A percentile compares a stretch with the other conserved stretches of the same genome.
phyloP scores from a whole-genome alignment of 2,797 vertebrate species.

The Poecilia velifera region DNA sequence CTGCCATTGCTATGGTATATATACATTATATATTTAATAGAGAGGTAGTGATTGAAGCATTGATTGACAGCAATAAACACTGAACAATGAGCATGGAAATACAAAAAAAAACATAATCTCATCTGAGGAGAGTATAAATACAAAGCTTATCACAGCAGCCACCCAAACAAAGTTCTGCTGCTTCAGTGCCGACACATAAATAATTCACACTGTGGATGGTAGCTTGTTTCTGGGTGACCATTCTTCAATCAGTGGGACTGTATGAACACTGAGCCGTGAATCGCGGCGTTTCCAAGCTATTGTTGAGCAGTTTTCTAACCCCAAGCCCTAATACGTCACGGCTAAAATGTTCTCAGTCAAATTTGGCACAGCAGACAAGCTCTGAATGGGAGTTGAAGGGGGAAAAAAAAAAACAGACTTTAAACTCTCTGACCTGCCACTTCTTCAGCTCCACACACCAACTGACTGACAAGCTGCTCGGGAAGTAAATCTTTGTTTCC shows the following conservation, averaged over 20 bases:
- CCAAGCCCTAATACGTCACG: constrained; percentile 28
- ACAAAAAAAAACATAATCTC: constrained; percentile 34
- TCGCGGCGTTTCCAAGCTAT: constrained; percentile 38
- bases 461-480: constrained; percentile 65
- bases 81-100: constrained; percentile 50
- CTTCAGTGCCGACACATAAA: constrained; percentile 39
- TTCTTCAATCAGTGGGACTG: constrained; percentile 29
- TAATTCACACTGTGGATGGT: constrained; percentile 46
- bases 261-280: constrained; percentile 31
- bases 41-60: constrained; percentile 81
- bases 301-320: constrained; percentile 32
- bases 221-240: constrained; percentile 26
- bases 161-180: constrained; percentile 43
- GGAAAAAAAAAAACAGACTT: constrained; percentile 19
- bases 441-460: constrained; percentile 47
- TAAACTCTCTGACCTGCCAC: constrained; percentile 53
- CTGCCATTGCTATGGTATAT: constrained; percentile 67
- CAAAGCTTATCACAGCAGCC: constrained; percentile 61
- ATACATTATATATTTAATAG: constrained; percentile 21
- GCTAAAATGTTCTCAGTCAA: constrained; percentile 35
- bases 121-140: constrained; percentile 63
- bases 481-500: constrained; percentile 57
- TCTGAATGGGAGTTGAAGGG: constrained; percentile 34
- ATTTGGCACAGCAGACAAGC: constrained; percentile 36
- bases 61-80: constrained; percentile 66